Conservation (phyloP, 2,113 vertebrate genomes). For the Bubo bubo region DNA sequence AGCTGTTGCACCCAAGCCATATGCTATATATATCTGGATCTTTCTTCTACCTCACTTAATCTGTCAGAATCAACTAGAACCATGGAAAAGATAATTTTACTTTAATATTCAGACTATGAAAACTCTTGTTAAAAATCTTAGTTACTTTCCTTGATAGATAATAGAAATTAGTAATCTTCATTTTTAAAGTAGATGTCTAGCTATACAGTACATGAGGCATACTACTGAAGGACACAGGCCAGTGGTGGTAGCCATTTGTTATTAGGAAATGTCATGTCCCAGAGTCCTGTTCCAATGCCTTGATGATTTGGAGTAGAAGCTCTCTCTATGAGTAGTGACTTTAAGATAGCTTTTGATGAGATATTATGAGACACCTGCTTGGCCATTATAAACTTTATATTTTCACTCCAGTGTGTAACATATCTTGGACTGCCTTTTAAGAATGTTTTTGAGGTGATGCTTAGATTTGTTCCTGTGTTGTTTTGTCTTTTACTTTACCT, state of each 20-base stretch:
- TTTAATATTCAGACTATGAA: neutral
- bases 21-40: neutral
- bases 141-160: neutral
- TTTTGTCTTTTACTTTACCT: neutral
- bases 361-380: neutral
- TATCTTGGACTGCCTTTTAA: neutral
- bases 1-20: neutral
- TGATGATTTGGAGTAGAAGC: neutral
- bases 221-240: rapidly evolving
- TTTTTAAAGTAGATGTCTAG: neutral
- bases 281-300: neutral
- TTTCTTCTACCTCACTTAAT: neutral
- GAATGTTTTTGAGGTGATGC: neutral
- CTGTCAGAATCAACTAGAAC: neutral
- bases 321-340: neutral
- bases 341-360: neutral
- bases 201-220: neutral
- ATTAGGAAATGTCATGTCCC: neutral
- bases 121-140: neutral
- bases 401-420: neutral
- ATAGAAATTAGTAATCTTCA: neutral
- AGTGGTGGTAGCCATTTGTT: neutral
- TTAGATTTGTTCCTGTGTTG: neutral
- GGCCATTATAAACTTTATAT: neutral
- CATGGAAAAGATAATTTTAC: neutral